Evolutionary conservation across 2,888 invertebrate species (phyloP).

Genomic region (Macrophya alboannulata): DNA sequence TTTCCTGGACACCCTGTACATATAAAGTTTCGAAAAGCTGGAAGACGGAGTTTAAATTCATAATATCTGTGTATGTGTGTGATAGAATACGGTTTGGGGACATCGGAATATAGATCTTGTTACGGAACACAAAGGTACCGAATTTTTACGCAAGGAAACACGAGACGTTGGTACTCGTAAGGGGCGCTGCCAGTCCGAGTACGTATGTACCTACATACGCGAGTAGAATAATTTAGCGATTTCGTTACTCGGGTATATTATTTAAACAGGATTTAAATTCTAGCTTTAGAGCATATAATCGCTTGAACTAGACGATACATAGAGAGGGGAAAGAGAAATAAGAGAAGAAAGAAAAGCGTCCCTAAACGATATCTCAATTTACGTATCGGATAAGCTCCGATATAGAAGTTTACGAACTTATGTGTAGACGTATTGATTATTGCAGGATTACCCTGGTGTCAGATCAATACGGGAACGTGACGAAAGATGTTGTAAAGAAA

Average conservation of each 20-base stretch:
- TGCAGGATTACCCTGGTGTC: background rate
- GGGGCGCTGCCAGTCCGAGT: constrained; percentile 26
- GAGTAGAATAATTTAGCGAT: constrained; percentile 37
- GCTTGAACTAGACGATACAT: background rate
- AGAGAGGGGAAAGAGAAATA: background rate
- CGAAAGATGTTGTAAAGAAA: background rate
- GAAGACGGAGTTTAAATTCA: constrained; percentile 28
- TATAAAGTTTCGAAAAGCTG: background rate
- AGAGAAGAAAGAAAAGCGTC: background rate
- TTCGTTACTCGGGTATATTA: constrained; percentile 16
- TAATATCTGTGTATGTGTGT: constrained; percentile 23
- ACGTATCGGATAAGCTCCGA: background rate
- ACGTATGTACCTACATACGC: background rate
- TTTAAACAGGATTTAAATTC: constrained; percentile 21
- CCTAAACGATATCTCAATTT: constrained; percentile 4
- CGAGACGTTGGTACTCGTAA: constrained; percentile 33
- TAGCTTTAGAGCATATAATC: constrained; percentile 2
- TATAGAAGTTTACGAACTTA: background rate
- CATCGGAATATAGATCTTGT: constrained; percentile 43
- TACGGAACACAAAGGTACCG: constrained; percentile 51
- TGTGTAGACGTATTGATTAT: background rate
- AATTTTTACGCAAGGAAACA: constrained; percentile 48
- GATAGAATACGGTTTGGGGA: constrained; percentile 28
- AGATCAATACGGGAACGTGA: background rate
- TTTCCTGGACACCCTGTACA: too few species aligned